A percentile compares a stretch with the other conserved stretches of the same genome.
phyloP scores from a whole-genome alignment of 1,140 invertebrate species.

The Anastatus disparis region DNA sequence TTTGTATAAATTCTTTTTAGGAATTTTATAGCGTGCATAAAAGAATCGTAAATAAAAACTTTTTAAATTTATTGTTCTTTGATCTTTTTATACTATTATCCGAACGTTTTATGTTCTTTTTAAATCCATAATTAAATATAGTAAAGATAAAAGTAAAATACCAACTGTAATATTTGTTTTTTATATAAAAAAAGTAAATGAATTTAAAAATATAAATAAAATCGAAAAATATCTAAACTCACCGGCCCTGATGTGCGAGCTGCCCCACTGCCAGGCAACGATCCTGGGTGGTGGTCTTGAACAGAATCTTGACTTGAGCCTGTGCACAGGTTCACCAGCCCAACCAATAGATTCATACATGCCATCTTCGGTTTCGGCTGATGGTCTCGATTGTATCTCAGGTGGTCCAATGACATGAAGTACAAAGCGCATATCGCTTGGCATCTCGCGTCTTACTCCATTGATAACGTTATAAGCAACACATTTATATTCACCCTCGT shows the following conservation, averaged over 20 bases:
- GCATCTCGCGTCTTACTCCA: conserved; percentile 57
- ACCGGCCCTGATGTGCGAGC: conserved; percentile 63
- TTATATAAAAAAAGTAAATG: background rate
- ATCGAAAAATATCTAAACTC: conserved; percentile 14
- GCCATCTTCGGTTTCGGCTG: conserved; percentile 47
- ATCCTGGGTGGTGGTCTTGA: conserved; percentile 61
- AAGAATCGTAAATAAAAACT: too few relatives aligned
- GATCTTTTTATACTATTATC: too few relatives aligned
- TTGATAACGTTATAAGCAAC: conserved; percentile 63
- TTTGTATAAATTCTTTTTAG: too few relatives aligned
- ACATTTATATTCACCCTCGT: conserved; percentile 63
- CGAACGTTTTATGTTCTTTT: too few relatives aligned
- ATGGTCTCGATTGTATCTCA: conserved; percentile 59
- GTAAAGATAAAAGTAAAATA: too few relatives aligned
- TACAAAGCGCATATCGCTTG: conserved; percentile 55
- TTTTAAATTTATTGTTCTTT: too few relatives aligned
- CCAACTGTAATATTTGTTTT: too few relatives aligned
- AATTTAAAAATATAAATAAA: conserved; percentile 8
- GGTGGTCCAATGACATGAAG: conserved; percentile 62
- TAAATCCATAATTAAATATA: too few relatives aligned
- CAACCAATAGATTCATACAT: conserved; percentile 60
- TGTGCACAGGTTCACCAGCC: conserved; percentile 59
- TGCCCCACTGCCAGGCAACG: conserved; percentile 66
- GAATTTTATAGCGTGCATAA: too few relatives aligned
- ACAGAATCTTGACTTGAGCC: conserved; percentile 59